Conservation (phyloP, 1,140 invertebrate genomes). For the Drosophila trapezifrons region DNA sequence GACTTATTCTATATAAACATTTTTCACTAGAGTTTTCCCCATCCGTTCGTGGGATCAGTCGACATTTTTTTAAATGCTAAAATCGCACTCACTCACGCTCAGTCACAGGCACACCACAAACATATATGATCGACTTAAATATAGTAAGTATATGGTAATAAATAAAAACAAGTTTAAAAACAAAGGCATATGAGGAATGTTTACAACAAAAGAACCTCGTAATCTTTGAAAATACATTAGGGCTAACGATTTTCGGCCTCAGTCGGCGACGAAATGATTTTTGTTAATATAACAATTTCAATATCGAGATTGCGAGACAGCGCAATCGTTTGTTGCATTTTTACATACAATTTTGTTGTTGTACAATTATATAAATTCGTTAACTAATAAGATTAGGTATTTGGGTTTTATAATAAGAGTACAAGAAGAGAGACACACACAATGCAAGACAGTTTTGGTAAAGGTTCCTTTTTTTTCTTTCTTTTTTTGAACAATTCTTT, state of each 20-base stretch:
- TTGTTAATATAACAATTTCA: conserved; percentile 79
- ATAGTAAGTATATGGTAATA: conserved; percentile 54
- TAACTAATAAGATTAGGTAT: conserved; percentile 50
- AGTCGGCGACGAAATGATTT: conserved; percentile 55
- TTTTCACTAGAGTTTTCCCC: conserved; percentile 15
- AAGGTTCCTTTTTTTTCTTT: conserved; percentile 47
- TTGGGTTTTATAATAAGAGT: conserved; percentile 48
- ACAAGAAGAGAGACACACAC: conserved; percentile 81
- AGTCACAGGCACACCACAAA: conserved; percentile 24
- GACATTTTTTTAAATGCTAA: conserved; percentile 28
- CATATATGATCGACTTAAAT: conserved; percentile 50
- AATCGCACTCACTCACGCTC: conserved; percentile 50
- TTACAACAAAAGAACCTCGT: conserved; percentile 69
- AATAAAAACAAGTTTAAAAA: conserved; percentile 69
- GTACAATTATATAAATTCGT: conserved; percentile 69
- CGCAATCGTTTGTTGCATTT: conserved; percentile 39
- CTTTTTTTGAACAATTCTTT: conserved; percentile 49
- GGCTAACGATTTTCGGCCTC: conserved; percentile 53
- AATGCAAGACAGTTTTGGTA: conserved; percentile 73
- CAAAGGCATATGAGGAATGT: conserved; percentile 55
- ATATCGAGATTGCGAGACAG: conserved; percentile 39
- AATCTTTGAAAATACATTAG: conserved; percentile 61
- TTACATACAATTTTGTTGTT: conserved; percentile 74
- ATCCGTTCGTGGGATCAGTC: conserved; percentile 36
- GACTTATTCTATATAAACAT: conserved; percentile 44